Percentiles rank a stretch among this genome's conserved stretches.
Evolutionary conservation across 2,888 invertebrate species (phyloP).

Genomic region (Lampropteryx suffumata): DNA sequence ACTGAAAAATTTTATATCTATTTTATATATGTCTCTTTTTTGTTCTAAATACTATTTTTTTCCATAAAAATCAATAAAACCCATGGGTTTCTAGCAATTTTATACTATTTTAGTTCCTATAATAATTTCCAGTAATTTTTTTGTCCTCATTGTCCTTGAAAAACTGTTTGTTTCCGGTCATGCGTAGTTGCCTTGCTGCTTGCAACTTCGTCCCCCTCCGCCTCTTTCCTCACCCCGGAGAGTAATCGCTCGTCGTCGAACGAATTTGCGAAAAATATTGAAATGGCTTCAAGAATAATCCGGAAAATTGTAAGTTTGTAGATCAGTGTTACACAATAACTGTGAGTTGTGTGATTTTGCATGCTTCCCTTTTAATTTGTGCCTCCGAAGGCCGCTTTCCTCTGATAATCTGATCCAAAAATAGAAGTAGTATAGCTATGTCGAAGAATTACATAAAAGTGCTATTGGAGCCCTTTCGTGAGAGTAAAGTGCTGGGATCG

Average conservation of each 20-base stretch:
- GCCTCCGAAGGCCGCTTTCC: constrained; percentile 43
- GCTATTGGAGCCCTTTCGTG: constrained; percentile 79
- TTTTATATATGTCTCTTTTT: too few species aligned
- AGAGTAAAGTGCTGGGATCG: constrained; percentile 70
- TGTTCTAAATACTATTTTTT: too few species aligned
- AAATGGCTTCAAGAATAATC: constrained; percentile 82
- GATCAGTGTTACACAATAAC: constrained; percentile 54
- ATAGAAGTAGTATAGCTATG: constrained; percentile 79
- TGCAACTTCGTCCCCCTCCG: constrained; percentile 64
- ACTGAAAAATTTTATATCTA: too few species aligned
- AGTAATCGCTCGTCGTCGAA: constrained; percentile 63
- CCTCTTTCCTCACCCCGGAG: constrained; percentile 58
- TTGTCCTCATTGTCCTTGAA: constrained; percentile 45
- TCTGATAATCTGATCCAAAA: constrained; percentile 72
- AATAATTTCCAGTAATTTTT: too few species aligned
- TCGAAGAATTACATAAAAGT: constrained; percentile 82
- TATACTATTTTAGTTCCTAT: too few species aligned
- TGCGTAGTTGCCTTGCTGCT: constrained; percentile 71
- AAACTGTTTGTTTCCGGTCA: constrained; percentile 70
- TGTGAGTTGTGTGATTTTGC: constrained; percentile 52
- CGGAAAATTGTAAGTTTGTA: constrained; percentile 81
- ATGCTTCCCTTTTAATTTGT: constrained; percentile 51
- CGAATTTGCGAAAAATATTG: constrained; percentile 65
- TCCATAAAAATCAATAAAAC: too few species aligned
- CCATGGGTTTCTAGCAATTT: too few species aligned